A percentile compares a stretch with the other conserved stretches of the same genome.
Evolutionary conservation across 1,140 invertebrate genomes (phyloP).

Genomic region (Patella vulgata): DNA sequence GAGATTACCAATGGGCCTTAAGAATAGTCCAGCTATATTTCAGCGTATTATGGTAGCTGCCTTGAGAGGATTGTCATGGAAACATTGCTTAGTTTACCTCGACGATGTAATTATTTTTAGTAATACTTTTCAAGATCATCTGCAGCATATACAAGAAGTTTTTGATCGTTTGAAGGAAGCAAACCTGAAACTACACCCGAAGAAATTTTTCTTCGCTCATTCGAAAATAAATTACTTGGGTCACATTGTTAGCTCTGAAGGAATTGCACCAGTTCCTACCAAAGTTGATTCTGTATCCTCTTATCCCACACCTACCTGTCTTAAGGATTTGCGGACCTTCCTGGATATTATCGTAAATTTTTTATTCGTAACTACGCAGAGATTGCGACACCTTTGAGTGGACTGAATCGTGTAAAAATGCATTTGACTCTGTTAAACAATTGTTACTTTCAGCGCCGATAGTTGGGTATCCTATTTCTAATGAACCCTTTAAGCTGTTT

Average conservation of each 20-base stretch:
- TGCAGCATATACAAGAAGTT: constrained; percentile 26
- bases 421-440: too few species aligned
- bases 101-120: constrained; percentile 42
- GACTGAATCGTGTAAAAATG: too few species aligned
- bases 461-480: too few species aligned
- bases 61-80: constrained; percentile 20
- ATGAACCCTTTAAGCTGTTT: too few species aligned
- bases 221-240: constrained; percentile 31
- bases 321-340: constrained; percentile 23
- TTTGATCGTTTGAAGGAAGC: constrained; percentile 31
- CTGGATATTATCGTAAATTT: too few species aligned
- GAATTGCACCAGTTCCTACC: constrained; percentile 14
- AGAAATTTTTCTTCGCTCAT: constrained; percentile 37
- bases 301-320: constrained; percentile 17
- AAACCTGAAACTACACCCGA: constrained; percentile 30
- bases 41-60: constrained; percentile 42
- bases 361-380: too few species aligned
- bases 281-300: constrained; percentile 20
- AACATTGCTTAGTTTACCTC: constrained; percentile 34
- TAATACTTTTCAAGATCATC: constrained; percentile 19
- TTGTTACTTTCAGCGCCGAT: too few species aligned
- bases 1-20: too few species aligned
- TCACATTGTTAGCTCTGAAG: constrained; percentile 19
- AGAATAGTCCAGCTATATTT: constrained; percentile 45
- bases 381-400: too few species aligned